phyloP scores from a whole-genome alignment of 2,888 invertebrate species.

The Fragum sueziense region DNA sequence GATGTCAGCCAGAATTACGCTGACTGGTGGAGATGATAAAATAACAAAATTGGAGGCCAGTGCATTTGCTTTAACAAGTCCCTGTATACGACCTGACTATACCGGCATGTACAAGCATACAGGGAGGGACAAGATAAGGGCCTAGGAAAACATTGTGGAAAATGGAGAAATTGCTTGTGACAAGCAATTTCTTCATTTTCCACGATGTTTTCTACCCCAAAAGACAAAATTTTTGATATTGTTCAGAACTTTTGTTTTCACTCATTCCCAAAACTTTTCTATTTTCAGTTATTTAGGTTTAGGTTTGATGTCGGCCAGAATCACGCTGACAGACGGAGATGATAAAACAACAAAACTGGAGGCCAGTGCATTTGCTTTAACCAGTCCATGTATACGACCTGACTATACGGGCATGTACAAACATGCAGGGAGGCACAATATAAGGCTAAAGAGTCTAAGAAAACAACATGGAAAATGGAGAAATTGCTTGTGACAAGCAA shows the following conservation, averaged over 20 bases:
- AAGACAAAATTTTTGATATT: too few relatives aligned
- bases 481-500: too few relatives aligned
- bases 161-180: not conserved
- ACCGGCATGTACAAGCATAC: conserved; percentile 89
- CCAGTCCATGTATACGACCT: conserved; percentile 91
- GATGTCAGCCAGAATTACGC: conserved; percentile 89
- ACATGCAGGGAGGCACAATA: conserved; percentile 90
- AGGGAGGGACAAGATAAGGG: too few relatives aligned
- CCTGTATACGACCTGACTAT: conserved; percentile 92
- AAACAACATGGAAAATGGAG: too few relatives aligned
- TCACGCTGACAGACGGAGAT: conserved; percentile 57
- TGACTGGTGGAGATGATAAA: conserved; percentile 49
- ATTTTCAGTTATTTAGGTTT: conserved; percentile 93
- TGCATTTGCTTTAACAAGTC: conserved; percentile 84
- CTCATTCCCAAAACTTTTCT: too few relatives aligned
- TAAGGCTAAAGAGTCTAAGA: too few relatives aligned
- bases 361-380: conserved; percentile 79
- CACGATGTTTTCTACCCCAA: not conserved
- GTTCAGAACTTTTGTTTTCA: too few relatives aligned
- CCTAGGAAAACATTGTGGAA: conserved; percentile 1
- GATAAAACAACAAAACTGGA: conserved; percentile 30
- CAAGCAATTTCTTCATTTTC: not conserved
- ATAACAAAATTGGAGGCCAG: conserved; percentile 30
- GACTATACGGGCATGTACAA: conserved; percentile 89
- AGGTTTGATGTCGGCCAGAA: conserved; percentile 94